Evolutionary conservation across 2,888 invertebrate genomes (phyloP), one percentile per base, ranked within the genome.

Genomic region (Euzophera pinguis): DNA sequence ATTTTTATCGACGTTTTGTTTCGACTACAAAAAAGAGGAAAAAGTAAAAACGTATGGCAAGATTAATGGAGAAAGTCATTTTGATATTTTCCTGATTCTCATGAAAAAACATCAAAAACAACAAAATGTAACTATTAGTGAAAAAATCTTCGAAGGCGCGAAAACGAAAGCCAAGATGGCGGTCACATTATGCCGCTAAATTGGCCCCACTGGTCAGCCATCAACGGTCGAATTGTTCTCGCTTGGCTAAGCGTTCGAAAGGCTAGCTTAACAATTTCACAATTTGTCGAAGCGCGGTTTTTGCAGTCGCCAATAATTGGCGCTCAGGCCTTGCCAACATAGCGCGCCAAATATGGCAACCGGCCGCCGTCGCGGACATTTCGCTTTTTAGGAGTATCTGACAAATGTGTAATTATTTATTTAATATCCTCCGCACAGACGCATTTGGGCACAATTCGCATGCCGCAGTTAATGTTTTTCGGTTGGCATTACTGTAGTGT

Each of bases 391-490:
- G 79, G 75, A 72, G 70, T 80, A 86, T 83, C 85, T 88, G 89
- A 90, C 89, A 90, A 90, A 90, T 90, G 89, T 87, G 87, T 89
- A 89, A 90, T 89, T 89, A 90, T 89, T 87, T 89, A 89, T 89
- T 88, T 88, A 87, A 89, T 89, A 87, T 83, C 79, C 75, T 73
- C 77, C 65, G 63, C 57, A 58, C 60, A 58, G 72, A 74, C 84
- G 67, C 63, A 70, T 88, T 89, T 85, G 88, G 89, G 77, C 82
- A 85, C 83, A 79, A 85, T 84, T 86, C 85, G 67, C 82, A 83
- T 90, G 72, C 85, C 81, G 53, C 60, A 65, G 62, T 72, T 70
- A 69, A 73, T 66, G 75, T 76, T 81, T 79, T 81, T 81, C 70
- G 73, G 75, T 64, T 64, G 69, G 72, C 70, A 71, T 71, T 62